These are phyloP conservation scores for Aphrocallistes beatrix DNA, from an alignment of 37 sponge, comb jelly and placozoan species.

Conservation along the genomic window DNA sequence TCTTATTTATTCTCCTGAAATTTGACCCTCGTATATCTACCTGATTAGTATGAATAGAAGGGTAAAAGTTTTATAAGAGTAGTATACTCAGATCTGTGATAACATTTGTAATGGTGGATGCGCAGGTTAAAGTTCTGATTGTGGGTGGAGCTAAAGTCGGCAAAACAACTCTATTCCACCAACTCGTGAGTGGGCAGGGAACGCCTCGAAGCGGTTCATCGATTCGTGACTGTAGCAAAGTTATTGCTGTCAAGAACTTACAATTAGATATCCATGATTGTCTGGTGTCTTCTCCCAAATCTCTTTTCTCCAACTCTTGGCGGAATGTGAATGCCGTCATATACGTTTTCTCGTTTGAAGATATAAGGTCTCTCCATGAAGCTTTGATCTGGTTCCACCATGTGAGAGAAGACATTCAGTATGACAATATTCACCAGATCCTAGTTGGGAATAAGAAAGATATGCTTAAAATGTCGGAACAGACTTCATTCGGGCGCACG, in stretches of 20 bases:
- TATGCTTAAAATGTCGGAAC: not conserved
- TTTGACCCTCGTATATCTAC: not conserved
- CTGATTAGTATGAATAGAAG: not conserved
- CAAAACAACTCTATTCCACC: not conserved
- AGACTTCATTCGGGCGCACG: not conserved
- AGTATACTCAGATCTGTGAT: too few species aligned
- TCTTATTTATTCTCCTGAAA: not conserved
- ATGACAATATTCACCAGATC: not conserved
- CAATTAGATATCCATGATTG: slow-evolving; percentile 4
- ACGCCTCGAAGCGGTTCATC: not conserved
- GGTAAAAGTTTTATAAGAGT: not conserved
- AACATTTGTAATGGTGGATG: not conserved
- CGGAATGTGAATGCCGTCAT: not conserved
- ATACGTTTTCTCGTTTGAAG: not conserved
- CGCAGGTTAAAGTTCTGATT: not conserved
- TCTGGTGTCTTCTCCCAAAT: not conserved
- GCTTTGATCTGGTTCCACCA: not conserved
- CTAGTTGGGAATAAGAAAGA: not conserved
- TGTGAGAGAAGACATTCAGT: not conserved
- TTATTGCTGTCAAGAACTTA: not conserved
- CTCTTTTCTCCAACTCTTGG: not conserved
- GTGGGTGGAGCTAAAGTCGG: not conserved
- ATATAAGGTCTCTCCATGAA: not conserved
- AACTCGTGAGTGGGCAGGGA: not conserved
- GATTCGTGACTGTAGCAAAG: not conserved